Conservation (phyloP, 2,888 invertebrate genomes). For the Melieria picta region DNA sequence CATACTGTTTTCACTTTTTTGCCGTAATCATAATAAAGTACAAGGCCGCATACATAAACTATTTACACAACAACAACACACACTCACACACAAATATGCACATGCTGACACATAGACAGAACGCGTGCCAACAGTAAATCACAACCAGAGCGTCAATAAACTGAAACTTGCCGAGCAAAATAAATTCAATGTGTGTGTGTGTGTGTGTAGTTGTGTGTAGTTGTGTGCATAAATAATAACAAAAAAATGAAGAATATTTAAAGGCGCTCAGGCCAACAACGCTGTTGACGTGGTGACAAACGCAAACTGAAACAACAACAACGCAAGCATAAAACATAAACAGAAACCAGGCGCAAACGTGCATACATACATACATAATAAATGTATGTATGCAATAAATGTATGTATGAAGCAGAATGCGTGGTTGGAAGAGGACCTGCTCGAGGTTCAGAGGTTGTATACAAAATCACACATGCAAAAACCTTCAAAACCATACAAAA, state of each 20-base stretch:
- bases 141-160: conserved; percentile 22
- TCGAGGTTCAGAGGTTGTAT: no score
- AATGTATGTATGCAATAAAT: no score
- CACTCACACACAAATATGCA: not conserved
- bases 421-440: no score
- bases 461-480: no score
- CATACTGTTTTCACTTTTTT: no score
- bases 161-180: conserved; percentile 3
- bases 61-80: not conserved
- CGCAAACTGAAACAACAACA: no score
- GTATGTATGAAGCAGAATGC: no score
- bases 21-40: no score
- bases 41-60: not conserved
- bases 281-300: not conserved
- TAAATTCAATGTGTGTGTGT: not conserved
- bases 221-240: not conserved
- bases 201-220: not conserved
- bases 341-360: no score
- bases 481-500: no score
- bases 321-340: no score
- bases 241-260: not conserved
- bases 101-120: not conserved
- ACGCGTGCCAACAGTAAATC: conserved; percentile 11
- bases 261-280: not conserved
- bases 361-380: no score